Conservation (phyloP, 2,113 vertebrate species). For the Dascyllus trimaculatus region DNA sequence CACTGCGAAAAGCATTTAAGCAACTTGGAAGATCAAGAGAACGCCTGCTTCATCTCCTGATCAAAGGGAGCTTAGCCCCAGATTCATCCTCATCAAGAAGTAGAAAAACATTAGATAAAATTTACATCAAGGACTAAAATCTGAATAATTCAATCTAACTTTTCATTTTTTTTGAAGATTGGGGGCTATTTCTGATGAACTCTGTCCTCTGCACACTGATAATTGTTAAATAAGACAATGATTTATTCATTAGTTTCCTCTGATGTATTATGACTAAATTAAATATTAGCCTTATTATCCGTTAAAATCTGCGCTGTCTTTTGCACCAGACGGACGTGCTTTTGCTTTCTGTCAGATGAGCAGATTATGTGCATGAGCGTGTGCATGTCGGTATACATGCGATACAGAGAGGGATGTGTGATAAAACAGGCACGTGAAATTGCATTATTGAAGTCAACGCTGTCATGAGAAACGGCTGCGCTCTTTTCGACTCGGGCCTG, state of each 20-base stretch:
- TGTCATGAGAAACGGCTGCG: constrained; percentile 39
- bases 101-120: constrained; percentile 63
- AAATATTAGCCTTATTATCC: constrained; percentile 47
- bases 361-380: not conserved
- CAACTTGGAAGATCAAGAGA: constrained; percentile 62
- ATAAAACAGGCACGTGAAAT: constrained; percentile 55
- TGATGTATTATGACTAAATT: constrained; percentile 58
- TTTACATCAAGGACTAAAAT: constrained; percentile 67
- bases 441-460: constrained; percentile 65
- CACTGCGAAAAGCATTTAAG: constrained; percentile 44
- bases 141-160: constrained; percentile 71
- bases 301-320: not conserved
- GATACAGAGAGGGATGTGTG: not conserved
- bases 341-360: constrained; percentile 10
- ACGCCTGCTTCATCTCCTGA: constrained; percentile 53
- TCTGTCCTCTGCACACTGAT: constrained; percentile 45
- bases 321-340: not conserved
- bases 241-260: constrained; percentile 55
- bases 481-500: constrained; percentile 27
- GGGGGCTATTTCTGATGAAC: constrained; percentile 39
- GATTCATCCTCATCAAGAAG: constrained; percentile 72
- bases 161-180: constrained; percentile 12
- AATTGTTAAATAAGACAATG: constrained; percentile 43
- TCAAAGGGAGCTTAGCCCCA: constrained; percentile 73
- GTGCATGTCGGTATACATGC: not conserved